Evolutionary conservation across 2,888 invertebrate species (phyloP), one percentile per base, ranked within the genome.

Genomic region (Sipha maydis): DNA sequence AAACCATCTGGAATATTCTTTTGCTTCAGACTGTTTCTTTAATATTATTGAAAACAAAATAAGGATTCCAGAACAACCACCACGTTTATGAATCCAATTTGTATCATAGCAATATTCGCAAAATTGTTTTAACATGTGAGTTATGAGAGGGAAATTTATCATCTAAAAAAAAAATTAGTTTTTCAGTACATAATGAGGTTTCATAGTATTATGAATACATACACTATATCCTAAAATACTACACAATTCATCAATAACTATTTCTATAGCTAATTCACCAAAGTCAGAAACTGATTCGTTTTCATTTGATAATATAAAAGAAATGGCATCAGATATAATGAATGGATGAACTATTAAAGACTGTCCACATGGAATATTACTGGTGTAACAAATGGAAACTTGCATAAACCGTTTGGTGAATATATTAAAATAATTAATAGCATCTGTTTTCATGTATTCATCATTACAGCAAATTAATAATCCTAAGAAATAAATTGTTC

Each of bases 391-490:
- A 19, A 88, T 61, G 25, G 86, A 31, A 80, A 88, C 21, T 21
- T 41, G 28, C n/a, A 88, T 25, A 61, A 61, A 41, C 31, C 17
- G 21, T 75, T 61, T 80, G 25, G 1, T 25, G 19, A 61, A 61
- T 25, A 38, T 19, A n/a, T 9, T 41, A 41, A 80, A 75, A 61
- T 61, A 75, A 28, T 38, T 41, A 2, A 28, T 41, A 88, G 79
- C 67, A 25, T 88, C 80, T 8, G 2, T 14, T n/a, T 88, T 80
- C 5, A 88, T 75, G 14, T 41, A 28, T 3, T 88, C 61, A 61
- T 88, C 80, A 17, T 17, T 34, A 75, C 73, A 88, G 41, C 86
- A 88, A 38, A 88, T 75, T 80, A 88, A 80, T 82, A 88, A 73
- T 19, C 86, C 86, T 88, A 54, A 71, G 78, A 25, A 69, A 5